These are phyloP conservation scores for Orbicella faveolata DNA, from an alignment of 64 coral and sea anemone species.

Conservation along the genomic window DNA sequence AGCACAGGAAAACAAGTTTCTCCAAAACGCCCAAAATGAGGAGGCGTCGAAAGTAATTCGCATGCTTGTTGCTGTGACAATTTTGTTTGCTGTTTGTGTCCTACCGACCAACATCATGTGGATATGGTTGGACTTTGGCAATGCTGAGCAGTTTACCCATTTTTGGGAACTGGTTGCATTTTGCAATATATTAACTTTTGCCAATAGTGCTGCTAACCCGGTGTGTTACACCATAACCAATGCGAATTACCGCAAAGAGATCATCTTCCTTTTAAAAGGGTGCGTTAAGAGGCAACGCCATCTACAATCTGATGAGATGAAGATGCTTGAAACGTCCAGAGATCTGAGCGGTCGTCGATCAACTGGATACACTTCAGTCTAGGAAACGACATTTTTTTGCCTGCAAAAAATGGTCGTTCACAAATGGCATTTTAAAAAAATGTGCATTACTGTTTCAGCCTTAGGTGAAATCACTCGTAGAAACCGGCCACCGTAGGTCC, in stretches of 20 bases:
- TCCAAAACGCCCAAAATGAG: slow-evolving; percentile 42
- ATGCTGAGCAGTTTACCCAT: not conserved
- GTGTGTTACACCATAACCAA: slow-evolving; percentile 45
- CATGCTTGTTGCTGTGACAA: slow-evolving; percentile 33
- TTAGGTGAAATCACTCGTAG: too few relatives aligned
- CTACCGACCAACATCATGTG: slow-evolving; percentile 46
- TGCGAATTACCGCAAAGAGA: slow-evolving; percentile 39
- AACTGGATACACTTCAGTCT: not conserved
- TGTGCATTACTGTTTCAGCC: too few relatives aligned
- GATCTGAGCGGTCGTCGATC: not conserved
- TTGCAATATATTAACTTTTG: slow-evolving; percentile 52
- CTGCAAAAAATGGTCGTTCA: too few relatives aligned
- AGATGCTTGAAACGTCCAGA: slow-evolving; percentile 14
- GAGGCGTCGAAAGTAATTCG: slow-evolving; percentile 40
- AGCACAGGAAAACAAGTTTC: slow-evolving; percentile 9
- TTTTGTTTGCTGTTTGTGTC: slow-evolving; percentile 44
- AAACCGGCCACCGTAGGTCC: too few relatives aligned
- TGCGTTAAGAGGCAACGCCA: not conserved
- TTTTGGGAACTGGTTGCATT: slow-evolving; percentile 54
- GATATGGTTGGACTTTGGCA: slow-evolving; percentile 53
- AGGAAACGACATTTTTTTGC: not conserved
- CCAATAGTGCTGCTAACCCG: slow-evolving; percentile 42
- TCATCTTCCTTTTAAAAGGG: not conserved
- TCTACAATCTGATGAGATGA: not conserved
- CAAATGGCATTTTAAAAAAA: too few relatives aligned